phyloP scores from a whole-genome alignment of 2,888 invertebrate genomes.

The Cantharis flavilabris region DNA sequence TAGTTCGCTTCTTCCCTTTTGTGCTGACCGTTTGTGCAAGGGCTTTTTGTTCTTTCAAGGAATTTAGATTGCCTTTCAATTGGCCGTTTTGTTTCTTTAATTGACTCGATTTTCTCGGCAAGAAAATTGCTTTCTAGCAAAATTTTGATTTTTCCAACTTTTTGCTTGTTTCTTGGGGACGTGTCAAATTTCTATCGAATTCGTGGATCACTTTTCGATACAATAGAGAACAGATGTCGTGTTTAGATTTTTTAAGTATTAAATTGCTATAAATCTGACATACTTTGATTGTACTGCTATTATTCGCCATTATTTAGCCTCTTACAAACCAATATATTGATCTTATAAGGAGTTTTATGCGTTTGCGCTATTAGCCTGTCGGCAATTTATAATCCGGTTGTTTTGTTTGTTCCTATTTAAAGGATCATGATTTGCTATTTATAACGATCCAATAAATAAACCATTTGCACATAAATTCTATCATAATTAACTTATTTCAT shows the following conservation, averaged over 20 bases:
- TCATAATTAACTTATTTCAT: conserved; percentile 15
- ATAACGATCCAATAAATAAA: conserved; percentile 15
- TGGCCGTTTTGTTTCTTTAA: conserved; percentile 15
- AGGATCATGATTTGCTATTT: conserved; percentile 20
- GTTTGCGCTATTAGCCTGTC: conserved; percentile 40
- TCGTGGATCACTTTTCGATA: not conserved
- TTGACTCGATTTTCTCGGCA: not conserved
- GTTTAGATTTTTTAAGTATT: conserved; percentile 5
- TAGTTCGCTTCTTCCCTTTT: conserved; percentile 11
- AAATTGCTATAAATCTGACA: conserved; percentile 17
- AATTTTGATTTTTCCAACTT: not conserved
- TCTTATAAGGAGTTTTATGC: conserved; percentile 42
- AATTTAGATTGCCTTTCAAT: conserved; percentile 15
- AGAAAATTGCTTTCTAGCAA: not conserved
- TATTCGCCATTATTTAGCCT: conserved; percentile 34
- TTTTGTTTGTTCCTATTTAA: conserved; percentile 24
- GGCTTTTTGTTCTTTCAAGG: conserved; percentile 8
- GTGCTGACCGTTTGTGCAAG: conserved; percentile 10
- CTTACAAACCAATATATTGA: conserved; percentile 39
- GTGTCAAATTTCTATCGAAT: not conserved
- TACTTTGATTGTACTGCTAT: conserved; percentile 22
- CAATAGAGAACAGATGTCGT: not conserved
- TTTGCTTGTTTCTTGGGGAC: not conserved
- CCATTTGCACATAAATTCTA: conserved; percentile 11
- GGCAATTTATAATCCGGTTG: conserved; percentile 38